Base-by-base conservation (phyloP, 2,797 vertebrate genomes). In the Loriculus beryllinus region DNA sequence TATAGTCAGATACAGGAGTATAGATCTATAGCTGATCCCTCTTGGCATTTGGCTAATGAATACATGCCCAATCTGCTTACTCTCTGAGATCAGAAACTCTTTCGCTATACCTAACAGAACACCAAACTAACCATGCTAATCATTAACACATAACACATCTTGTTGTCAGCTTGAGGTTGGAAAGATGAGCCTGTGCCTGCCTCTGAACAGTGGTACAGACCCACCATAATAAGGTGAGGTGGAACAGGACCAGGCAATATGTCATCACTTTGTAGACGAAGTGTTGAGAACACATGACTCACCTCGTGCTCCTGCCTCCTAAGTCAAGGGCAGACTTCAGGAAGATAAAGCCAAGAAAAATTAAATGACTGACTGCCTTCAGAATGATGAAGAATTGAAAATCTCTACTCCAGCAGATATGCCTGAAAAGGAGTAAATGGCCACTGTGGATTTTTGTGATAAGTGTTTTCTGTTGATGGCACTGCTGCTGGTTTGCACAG, bases 201-300 rank as follows among this genome's bases (percentile, higher is more conserved):
- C 4, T 59, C 43, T 87, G 16, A 70, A 7, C 0, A 0, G 14
- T 25, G 31, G 33, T 68, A 62, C 12, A 51, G 63, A 71, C 9
- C n/a, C 52, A 39, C 19, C n/a, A 40, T 20, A 20, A 5, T 51
- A 33, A 69, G 17, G 9, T 59, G 15, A 12, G 10, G 10, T 54
- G 43, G 54, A 39, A 42, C 6, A 21, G 63, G 54, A 86, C 37
- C 21, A 59, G 56, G 5, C 10, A 47, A 40, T 56, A 33, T 35
- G 20, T 20, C 25, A 40, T 39, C 0, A 2, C 40, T 74, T 2
- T 0, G 9, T 14, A 63, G 60, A n/a, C n/a, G 40, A 74, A 65
- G 7, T 1, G 0, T 28, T 28, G 33, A 82, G 51, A 49, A 48
- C 47, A 29, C 3, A 3, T 6, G 3, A 51, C n/a, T 75, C 45